phyloP scores from a whole-genome alignment of 92 coral and sea anemone species.

The Epizoanthus illoricatus region DNA sequence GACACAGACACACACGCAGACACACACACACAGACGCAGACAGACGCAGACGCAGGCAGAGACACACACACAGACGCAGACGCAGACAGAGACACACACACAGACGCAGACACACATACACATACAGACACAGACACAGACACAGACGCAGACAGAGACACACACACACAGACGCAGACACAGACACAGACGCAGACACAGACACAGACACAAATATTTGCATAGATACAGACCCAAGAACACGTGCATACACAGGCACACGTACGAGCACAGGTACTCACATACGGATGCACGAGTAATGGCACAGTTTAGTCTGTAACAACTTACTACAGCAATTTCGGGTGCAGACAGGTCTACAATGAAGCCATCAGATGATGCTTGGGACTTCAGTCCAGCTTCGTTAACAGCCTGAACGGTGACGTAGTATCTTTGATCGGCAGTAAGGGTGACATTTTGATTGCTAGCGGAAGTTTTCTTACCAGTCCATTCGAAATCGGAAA shows the following conservation, averaged over 20 bases:
- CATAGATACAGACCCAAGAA: not conserved
- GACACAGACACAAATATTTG: not conserved
- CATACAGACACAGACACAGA: not conserved
- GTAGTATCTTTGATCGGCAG: conserved; percentile 68
- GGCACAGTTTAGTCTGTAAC: not conserved
- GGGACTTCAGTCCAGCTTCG: conserved; percentile 81
- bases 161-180: not conserved
- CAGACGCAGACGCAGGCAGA: too few species aligned
- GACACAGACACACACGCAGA: too few species aligned
- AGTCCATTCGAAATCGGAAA: conserved; percentile 57
- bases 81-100: not conserved
- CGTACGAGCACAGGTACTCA: too few species aligned
- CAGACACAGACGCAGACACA: not conserved
- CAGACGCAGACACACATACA: not conserved
- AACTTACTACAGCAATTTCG: conserved; percentile 53
- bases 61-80: not conserved
- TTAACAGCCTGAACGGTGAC: conserved; percentile 84
- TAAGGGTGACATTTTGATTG: conserved; percentile 65
- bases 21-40: not conserved
- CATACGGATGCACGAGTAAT: too few species aligned
- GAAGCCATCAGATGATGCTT: conserved; percentile 90
- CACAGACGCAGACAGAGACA: not conserved
- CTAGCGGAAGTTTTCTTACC: conserved; percentile 57
- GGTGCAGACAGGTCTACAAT: conserved; percentile 85
- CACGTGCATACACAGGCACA: not conserved